These are phyloP conservation scores for Lasioglossum villosulum DNA, from an alignment of 2,888 invertebrate species.

Conservation along the genomic window DNA sequence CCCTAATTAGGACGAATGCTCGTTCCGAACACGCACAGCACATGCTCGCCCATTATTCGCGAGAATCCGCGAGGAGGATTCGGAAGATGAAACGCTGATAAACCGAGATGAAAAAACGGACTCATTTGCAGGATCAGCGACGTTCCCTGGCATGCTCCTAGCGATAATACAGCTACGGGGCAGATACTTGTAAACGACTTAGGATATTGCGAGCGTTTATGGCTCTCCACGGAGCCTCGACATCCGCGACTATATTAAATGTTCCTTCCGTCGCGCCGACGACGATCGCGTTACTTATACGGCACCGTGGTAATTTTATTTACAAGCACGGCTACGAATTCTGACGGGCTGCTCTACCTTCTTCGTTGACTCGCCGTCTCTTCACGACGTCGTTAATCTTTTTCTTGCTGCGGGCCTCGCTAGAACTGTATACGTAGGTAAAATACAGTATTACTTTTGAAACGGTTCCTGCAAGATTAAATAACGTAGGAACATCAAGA, in stretches of 20 bases:
- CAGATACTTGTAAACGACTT: slow-evolving; percentile 14
- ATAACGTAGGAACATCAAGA: too few species aligned
- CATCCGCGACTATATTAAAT: slow-evolving; percentile 16
- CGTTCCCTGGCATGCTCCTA: background rate
- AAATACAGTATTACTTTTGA: background rate
- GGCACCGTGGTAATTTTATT: background rate
- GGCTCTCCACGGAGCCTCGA: background rate
- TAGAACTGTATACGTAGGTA: background rate
- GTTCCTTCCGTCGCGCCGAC: background rate
- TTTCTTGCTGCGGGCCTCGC: background rate
- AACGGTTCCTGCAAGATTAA: background rate
- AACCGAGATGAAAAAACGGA: background rate
- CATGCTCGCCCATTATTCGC: background rate
- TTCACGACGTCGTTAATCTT: background rate
- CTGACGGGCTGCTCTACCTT: background rate
- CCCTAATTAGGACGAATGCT: slow-evolving; percentile 35
- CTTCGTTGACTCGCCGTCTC: background rate
- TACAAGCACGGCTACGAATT: background rate
- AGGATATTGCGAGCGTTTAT: background rate
- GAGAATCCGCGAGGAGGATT: background rate
- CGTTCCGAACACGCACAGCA: background rate
- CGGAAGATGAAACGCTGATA: background rate
- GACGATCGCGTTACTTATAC: background rate
- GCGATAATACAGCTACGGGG: background rate
- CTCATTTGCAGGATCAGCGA: background rate